Conservation (phyloP, 2,797 vertebrate genomes). For the Gallinago solitaria region DNA sequence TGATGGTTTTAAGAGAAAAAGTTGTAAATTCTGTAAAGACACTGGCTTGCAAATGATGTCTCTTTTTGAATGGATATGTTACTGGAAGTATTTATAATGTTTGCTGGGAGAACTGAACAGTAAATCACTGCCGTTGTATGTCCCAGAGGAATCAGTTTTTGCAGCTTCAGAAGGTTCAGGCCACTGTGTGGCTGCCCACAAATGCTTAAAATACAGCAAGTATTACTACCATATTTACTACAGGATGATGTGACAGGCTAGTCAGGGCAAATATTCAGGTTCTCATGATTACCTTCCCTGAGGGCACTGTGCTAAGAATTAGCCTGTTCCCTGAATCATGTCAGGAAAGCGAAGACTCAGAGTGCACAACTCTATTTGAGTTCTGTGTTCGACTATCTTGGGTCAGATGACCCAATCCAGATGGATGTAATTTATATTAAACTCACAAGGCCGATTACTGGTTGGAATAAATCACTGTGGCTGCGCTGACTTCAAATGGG, state of each 20-base stretch:
- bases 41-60: constrained; percentile 47
- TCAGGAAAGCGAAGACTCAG: not conserved
- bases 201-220: not conserved
- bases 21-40: constrained; percentile 37
- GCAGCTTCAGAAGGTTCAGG: constrained; percentile 38
- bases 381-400: not conserved
- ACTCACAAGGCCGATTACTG: not conserved
- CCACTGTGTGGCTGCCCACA: not conserved
- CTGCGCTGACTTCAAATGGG: not conserved
- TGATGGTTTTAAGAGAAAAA: constrained; percentile 40
- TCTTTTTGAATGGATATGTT: constrained; percentile 62
- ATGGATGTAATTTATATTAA: not conserved
- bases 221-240: not conserved
- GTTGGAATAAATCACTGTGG: not conserved
- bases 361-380: not conserved
- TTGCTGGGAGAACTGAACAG: constrained; percentile 26
- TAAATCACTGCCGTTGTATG: constrained; percentile 48
- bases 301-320: not conserved
- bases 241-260: not conserved
- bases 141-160: constrained; percentile 30
- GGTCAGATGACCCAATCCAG: not conserved
- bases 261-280: not conserved
- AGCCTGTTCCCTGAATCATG: not conserved
- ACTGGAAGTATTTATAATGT: constrained; percentile 54
- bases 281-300: not conserved